Percentiles rank a stretch among this genome's conserved stretches.
phyloP scores from a whole-genome alignment of 1,140 invertebrate genomes.

The Bursaphelenchus mucronatus region DNA sequence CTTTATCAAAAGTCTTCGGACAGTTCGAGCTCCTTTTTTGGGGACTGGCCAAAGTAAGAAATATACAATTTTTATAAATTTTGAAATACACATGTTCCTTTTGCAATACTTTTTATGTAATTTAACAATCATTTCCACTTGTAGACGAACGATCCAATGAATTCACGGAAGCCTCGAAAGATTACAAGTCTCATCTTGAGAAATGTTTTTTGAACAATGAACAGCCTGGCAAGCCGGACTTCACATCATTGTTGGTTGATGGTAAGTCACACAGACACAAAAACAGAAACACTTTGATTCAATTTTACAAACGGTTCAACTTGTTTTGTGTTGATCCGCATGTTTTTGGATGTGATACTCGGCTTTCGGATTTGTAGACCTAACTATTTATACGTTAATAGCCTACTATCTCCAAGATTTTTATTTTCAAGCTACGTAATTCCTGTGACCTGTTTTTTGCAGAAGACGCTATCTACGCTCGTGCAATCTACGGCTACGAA shows the following conservation, averaged over 20 bases:
- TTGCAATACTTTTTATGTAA: too few species aligned
- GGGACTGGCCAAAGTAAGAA: background rate
- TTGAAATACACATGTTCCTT: too few species aligned
- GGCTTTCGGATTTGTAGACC: too few species aligned
- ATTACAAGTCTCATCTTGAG: background rate
- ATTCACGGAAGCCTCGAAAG: background rate
- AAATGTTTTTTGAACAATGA: background rate
- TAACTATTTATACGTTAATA: too few species aligned
- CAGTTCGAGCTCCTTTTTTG: constrained; percentile 42
- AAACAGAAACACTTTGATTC: background rate
- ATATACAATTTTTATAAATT: too few species aligned
- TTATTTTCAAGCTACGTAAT: background rate
- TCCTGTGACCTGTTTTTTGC: background rate
- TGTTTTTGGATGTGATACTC: too few species aligned
- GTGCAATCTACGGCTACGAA: constrained; percentile 37
- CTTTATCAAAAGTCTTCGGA: constrained; percentile 34
- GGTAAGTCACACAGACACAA: constrained; percentile 15
- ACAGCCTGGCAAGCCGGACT: constrained; percentile 19
- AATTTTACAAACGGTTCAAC: too few species aligned
- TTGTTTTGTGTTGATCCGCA: too few species aligned
- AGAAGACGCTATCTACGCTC: constrained; percentile 40
- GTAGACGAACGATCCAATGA: background rate
- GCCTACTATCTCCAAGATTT: background rate
- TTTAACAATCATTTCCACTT: background rate
- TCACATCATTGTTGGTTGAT: constrained; percentile 33